Percentiles rank a stretch among this genome's conserved stretches.
These are phyloP conservation scores for Drosophila stalkeri DNA, from an alignment of 2,888 invertebrate genomes.

Conservation along the genomic window DNA sequence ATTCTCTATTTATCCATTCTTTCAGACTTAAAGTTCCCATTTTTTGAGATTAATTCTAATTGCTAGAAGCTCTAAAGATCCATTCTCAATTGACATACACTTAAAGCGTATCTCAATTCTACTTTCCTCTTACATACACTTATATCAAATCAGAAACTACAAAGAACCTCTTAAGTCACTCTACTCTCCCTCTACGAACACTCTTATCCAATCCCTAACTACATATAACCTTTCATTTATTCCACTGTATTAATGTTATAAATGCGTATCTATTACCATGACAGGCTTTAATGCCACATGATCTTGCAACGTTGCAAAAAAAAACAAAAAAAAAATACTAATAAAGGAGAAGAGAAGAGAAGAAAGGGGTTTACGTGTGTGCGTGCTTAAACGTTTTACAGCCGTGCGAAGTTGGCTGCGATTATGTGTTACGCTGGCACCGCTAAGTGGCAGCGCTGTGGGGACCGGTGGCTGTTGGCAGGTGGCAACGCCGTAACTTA, in stretches of 20 bases:
- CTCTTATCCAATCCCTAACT: not conserved
- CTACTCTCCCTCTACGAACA: not conserved
- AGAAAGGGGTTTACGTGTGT: not conserved
- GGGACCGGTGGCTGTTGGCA: not conserved
- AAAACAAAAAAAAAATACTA: not conserved
- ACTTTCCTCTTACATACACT: too few relatives aligned
- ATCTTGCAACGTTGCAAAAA: constrained; percentile 14
- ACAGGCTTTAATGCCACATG: constrained; percentile 10
- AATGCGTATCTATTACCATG: not conserved
- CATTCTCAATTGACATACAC: not conserved
- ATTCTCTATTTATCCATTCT: too few relatives aligned
- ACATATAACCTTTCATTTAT: not conserved
- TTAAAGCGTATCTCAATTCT: too few relatives aligned
- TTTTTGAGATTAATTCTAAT: not conserved
- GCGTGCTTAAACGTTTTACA: constrained; percentile 32
- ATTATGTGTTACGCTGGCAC: constrained; percentile 14
- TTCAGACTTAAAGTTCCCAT: too few relatives aligned
- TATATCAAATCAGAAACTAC: not conserved
- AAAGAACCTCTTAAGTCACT: not conserved
- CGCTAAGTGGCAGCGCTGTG: constrained; percentile 27
- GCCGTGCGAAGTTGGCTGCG: constrained; percentile 28
- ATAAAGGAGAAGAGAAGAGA: not conserved
- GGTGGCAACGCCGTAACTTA: constrained; percentile 24
- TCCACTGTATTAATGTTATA: constrained; percentile 14
- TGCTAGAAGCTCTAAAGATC: not conserved